A percentile compares a stretch with the other conserved stretches of the same genome.
phyloP scores from a whole-genome alignment of 2,888 invertebrate genomes.

The Atrina japonica region DNA sequence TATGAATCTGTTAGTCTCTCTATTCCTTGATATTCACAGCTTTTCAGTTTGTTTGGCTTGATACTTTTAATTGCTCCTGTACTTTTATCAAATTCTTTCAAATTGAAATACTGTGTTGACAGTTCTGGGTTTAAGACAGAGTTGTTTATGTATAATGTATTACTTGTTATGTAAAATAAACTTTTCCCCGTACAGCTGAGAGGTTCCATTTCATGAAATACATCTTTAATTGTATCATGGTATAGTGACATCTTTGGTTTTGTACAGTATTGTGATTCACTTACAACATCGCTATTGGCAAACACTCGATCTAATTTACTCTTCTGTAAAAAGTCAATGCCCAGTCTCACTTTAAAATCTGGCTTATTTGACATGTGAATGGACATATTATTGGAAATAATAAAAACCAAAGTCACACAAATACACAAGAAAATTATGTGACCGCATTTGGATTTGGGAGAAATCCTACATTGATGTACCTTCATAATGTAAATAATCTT shows the following conservation, averaged over 20 bases:
- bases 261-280: conserved; percentile 43
- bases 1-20: conserved; percentile 62
- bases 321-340: too few species aligned
- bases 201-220: conserved; percentile 58
- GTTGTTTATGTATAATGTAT: conserved; percentile 56
- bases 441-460: too few species aligned
- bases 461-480: too few species aligned
- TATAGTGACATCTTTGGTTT: conserved; percentile 59
- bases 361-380: too few species aligned
- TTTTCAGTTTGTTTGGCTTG: background rate
- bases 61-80: conserved; percentile 49
- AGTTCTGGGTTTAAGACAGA: conserved; percentile 40
- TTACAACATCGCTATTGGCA: too few species aligned
- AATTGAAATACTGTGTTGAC: background rate
- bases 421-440: too few species aligned
- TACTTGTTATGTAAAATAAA: conserved; percentile 60
- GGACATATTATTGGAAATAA: too few species aligned
- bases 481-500: too few species aligned
- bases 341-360: too few species aligned
- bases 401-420: too few species aligned
- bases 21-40: conserved; percentile 61
- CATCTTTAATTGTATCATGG: conserved; percentile 64
- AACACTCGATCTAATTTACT: too few species aligned
- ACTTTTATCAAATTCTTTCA: background rate
- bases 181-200: conserved; percentile 59